Percentiles rank a stretch among this genome's conserved stretches.
Conservation (phyloP, 2,888 invertebrate species). For the Lamellibrachia satsuma region DNA sequence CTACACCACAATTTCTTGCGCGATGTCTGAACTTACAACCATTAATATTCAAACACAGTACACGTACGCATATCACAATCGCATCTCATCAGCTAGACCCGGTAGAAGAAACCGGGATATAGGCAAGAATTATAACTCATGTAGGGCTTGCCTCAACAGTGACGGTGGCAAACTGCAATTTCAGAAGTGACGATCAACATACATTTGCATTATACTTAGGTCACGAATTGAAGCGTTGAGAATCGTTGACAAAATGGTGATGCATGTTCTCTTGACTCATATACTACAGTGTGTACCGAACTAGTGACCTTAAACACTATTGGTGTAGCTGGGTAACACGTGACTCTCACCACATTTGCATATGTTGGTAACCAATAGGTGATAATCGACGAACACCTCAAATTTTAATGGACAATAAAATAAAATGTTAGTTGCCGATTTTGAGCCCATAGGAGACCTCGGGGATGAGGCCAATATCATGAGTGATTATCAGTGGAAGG, state of each 20-base stretch:
- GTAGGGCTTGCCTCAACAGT: neutral
- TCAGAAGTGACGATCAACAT: neutral
- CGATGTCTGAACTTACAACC: no score
- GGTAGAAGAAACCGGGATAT: no score
- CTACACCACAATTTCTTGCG: no score
- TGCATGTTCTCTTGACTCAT: neutral
- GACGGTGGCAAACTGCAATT: neutral
- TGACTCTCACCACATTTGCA: neutral
- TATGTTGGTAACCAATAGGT: neutral
- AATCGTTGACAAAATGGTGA: neutral
- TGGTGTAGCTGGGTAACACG: neutral
- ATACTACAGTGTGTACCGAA: neutral
- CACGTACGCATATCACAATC: no score
- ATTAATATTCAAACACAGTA: no score
- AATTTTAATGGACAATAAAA: neutral
- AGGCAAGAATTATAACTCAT: no score
- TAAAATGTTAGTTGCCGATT: no score
- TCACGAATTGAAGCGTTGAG: neutral
- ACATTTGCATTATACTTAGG: neutral
- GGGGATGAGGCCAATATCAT: no score
- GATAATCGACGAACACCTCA: neutral
- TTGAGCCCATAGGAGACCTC: no score
- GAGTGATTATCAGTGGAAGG: no score
- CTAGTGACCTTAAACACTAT: neutral
- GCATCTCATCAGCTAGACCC: no score